Evolutionary conservation across 2,113 vertebrate species (phyloP), one percentile per base, ranked within the genome.

Genomic region (Ascaphus truei): DNA sequence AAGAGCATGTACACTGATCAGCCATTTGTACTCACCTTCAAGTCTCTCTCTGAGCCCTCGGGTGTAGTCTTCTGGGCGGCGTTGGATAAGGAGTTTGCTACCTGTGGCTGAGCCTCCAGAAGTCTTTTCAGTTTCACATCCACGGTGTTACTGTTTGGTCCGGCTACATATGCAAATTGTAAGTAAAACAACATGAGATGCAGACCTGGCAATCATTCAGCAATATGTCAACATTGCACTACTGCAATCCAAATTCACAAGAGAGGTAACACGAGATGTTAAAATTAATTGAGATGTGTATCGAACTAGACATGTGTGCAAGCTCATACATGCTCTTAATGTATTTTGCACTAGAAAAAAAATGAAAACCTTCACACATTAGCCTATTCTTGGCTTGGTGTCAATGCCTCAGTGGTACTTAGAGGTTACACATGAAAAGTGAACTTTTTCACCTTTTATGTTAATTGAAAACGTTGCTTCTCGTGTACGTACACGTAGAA

Each of bases 111-210:
- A 81, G 86, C 68, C 75, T 97, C 95, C 62, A 88, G 81, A 76
- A 93, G 82, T 78, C 92, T 94, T 90, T 93, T 96, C 77, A 97
- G 86, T 82, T 96, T 97, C 79, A 93, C 86, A 80, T 99, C 95
- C 78, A 94, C 76, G 45, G 92, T 88, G 66, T 89, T 93, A 81
- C 89, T 94, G 80, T 93, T 96, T 81, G 92, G 91, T 84, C 92
- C 82, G 84, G 90, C 93, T 95, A 84, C 71, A 86, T 81, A 85
- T 74, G 69, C 75, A 87, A 88, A 86, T 77, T 74, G 53, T 73
- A 48, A 34, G 73, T 65, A 81, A 75, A 79, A 82, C 68, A 59
- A 59, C 77, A 62, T 78, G 68, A 84, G 73, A 81, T 72, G 41
- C 53, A 80, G 68, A 83, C 73, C 55, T 73, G 47, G 56, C 77